phyloP scores from a whole-genome alignment of 2,113 vertebrate species.

The Callopanchax toddi region DNA sequence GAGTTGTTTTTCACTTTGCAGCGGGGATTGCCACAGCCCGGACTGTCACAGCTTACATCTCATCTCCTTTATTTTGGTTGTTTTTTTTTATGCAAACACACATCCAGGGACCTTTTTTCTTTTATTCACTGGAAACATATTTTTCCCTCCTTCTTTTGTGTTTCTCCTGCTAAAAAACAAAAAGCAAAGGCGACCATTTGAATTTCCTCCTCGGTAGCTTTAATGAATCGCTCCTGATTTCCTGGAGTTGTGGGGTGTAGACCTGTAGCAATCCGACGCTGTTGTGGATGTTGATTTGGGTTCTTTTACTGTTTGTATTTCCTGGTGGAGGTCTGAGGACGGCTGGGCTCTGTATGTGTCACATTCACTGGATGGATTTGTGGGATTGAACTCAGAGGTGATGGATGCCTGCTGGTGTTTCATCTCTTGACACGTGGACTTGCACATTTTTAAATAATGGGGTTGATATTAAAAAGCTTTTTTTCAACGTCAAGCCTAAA shows the following conservation, averaged over 20 bases:
- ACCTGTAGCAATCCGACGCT: conserved; percentile 69
- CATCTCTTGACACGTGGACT: conserved; percentile 89
- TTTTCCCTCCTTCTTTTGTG: conserved; percentile 74
- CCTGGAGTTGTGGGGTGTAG: conserved; percentile 89
- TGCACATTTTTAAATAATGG: conserved; percentile 94
- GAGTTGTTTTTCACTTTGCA: conserved; percentile 53
- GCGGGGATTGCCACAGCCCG: conserved; percentile 82
- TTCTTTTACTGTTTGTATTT: conserved; percentile 64
- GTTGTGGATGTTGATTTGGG: conserved; percentile 46
- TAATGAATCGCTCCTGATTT: conserved; percentile 86
- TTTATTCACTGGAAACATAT: no score
- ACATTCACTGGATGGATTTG: conserved; percentile 90
- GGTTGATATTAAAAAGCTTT: conserved; percentile 94
- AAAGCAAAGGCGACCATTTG: conserved; percentile 67
- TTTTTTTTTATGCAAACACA: conserved; percentile 82
- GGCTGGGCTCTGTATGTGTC: conserved; percentile 80
- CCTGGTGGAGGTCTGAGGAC: conserved; percentile 43
- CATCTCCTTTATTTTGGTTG: neutral
- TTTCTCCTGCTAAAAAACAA: conserved; percentile 84
- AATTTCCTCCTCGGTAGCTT: conserved; percentile 89
- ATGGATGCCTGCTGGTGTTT: conserved; percentile 95
- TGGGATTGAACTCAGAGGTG: conserved; percentile 89
- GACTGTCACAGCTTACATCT: no score
- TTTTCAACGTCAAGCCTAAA: conserved; percentile 74
- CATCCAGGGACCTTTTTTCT: conserved; percentile 83